These are phyloP conservation scores for Tetropium fuscum DNA, from an alignment of 2,888 invertebrate species.

Conservation along the genomic window DNA sequence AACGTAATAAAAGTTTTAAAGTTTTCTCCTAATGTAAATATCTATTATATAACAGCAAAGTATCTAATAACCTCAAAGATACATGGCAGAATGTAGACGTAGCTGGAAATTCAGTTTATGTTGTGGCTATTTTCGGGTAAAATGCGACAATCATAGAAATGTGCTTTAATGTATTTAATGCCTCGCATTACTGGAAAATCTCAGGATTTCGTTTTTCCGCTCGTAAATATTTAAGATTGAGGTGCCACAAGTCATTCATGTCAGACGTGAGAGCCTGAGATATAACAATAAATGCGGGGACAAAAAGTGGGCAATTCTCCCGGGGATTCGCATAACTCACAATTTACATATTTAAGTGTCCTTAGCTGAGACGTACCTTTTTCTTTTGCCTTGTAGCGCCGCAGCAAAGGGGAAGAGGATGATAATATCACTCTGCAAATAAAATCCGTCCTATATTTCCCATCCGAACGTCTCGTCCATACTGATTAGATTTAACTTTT, in stretches of 20 bases:
- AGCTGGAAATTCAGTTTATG: too few species aligned
- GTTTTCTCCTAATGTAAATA: too few species aligned
- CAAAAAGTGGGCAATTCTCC: constrained; percentile 50
- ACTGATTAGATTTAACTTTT: constrained; percentile 11
- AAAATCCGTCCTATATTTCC: constrained; percentile 18
- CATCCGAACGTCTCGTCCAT: constrained; percentile 13
- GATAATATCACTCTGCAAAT: constrained; percentile 11
- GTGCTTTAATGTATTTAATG: constrained; percentile 20
- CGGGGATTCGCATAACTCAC: constrained; percentile 49
- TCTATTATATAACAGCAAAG: too few species aligned
- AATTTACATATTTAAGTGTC: constrained; percentile 50
- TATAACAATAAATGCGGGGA: constrained; percentile 50
- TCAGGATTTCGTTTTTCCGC: constrained; percentile 22
- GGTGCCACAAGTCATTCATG: constrained; percentile 50
- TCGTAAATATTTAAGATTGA: constrained; percentile 46
- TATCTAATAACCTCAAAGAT: too few species aligned
- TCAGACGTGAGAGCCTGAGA: constrained; percentile 42
- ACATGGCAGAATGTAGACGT: too few species aligned
- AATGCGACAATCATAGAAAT: neutral
- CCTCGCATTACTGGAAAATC: constrained; percentile 17
- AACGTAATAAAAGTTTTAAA: too few species aligned
- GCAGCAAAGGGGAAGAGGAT: constrained; percentile 11
- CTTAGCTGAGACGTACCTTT: constrained; percentile 28
- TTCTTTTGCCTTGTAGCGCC: constrained; percentile 12
- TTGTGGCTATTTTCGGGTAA: too few species aligned